Evolutionary conservation across 2,888 invertebrate species (phyloP), one percentile per base, ranked within the genome.

Genomic region (Drosophila mayaguana): DNA sequence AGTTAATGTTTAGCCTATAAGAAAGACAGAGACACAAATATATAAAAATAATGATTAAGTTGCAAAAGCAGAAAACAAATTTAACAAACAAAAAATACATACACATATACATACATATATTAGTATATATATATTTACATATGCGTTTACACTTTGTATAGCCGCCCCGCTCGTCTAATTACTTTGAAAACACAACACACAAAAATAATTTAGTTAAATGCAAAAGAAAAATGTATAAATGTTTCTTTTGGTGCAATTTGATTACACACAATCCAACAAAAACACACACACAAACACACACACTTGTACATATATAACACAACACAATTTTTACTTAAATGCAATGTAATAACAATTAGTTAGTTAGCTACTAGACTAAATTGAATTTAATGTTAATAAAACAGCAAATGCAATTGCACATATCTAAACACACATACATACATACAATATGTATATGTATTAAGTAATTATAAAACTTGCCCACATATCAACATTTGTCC

Each of bases 291-390:
- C 45, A 72, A 38, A 48, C 18, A 54, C 18, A 51, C 20, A 61
- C 43, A 45, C 38, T 28, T 84, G 83, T 84, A 84, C 82, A 84
- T 84, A 80, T 78, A 51, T 64, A 72, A 32, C 42, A 51, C 32
- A 65, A 25, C 6, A 54, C 25, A 55, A 68, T 56, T 50, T 83
- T 77, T 88, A 85, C 84, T 69, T 81, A 68, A 74, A 77, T 77
- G 28, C 48, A 67, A 50, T 50, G 84, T 85, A 85, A 85, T 85
- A 88, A 85, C 79, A 88, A 88, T 72, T 88, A 86, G 83, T 57
- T 75, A 76, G 77, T 67, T 54, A 56, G 56, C 65, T 53, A 42
- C 3, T 74, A 86, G 66, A 64, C 40, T 84, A 72, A 80, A 73
- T 72, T 84, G 60, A 76, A 73, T 70, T 78, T 76, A 75, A 76